Base-by-base conservation (phyloP, 2,888 invertebrate species). In the Pecten maximus region DNA sequence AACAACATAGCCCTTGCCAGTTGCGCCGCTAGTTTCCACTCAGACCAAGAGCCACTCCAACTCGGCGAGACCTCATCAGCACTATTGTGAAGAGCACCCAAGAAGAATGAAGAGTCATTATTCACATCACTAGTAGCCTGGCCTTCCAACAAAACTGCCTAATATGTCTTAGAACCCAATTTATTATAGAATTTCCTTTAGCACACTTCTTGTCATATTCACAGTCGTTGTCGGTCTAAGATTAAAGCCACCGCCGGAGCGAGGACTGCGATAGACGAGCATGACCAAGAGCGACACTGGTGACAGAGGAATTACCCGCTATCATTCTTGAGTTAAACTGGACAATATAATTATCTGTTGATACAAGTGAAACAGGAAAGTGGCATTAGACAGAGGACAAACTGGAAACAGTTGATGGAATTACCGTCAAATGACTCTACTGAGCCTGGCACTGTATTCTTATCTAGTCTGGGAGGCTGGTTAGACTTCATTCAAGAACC, bases 151-250 rank as follows among this genome's bases (percentile, higher is more conserved):
- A 74, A 74, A 74, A 74, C 74, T 74, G 74, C 74, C 74, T 74
- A 74, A 74, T 74, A 74, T 74, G 74, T 74, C 74, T 74, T 74
- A 74, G 74, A 74, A 74, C 74, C 74, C 35, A 74, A 74, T 74
- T 74, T 74, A 74, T 74, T 74, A 74, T 74, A 74, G 74, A 74
- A 74, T 91, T 91, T 91, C 88, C 89, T 90, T 44, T 40, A 40
- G 88, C n/a, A 74, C 87, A 74, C 35, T n/a, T 40, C n/a, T 89
- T 74, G 91, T 90, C 89, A 89, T 40, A 87, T 50, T 35, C 19
- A 39, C 89, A 87, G 88, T 87, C 40, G 89, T 40, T 91, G 35
- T 54, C 87, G 28, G 86, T 60, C 89, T 87, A 54, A 54, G 54
- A 54, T 54, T 74, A 74, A 54, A 74, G 74, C 74, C 35, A 74